A percentile compares a stretch with the other conserved stretches of the same genome.
Conservation (phyloP, 2,888 invertebrate genomes). For the Dione vanillae region DNA sequence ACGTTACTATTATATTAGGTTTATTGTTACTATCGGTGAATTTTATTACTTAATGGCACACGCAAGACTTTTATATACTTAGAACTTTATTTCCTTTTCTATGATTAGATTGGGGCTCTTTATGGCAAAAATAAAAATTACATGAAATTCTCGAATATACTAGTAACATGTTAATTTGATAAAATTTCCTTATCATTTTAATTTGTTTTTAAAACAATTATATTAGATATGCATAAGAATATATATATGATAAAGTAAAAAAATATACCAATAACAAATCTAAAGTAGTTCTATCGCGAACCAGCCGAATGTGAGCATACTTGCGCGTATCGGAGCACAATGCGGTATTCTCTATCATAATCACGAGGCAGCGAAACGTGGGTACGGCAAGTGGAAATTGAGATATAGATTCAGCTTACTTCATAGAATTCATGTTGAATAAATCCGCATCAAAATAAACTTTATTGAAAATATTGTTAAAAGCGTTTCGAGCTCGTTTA, state of each 20-base stretch:
- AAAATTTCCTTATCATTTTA: neutral
- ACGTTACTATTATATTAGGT: conserved; percentile 35
- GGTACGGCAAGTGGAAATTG: neutral
- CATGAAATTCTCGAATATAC: conserved; percentile 9
- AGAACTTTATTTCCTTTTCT: conserved; percentile 32
- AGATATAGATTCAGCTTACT: neutral
- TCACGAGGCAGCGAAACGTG: neutral
- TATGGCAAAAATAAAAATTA: conserved; percentile 7
- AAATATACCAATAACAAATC: neutral
- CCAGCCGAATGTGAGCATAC: neutral
- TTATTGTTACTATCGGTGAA: conserved; percentile 33
- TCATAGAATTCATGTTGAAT: neutral
- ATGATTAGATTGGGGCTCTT: conserved; percentile 15
- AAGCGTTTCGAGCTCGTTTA: neutral
- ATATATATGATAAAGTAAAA: neutral
- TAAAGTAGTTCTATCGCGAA: neutral
- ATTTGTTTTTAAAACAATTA: neutral
- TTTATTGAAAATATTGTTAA: neutral
- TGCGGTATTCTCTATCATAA: neutral
- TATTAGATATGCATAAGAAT: neutral
- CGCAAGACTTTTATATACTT: conserved; percentile 35
- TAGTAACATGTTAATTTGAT: conserved; percentile 19
- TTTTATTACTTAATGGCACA: conserved; percentile 31
- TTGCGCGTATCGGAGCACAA: neutral
- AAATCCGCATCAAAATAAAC: neutral